These are phyloP conservation scores for Trichonephila inaurata DNA, from an alignment of 1,140 invertebrate genomes.

Conservation along the genomic window DNA sequence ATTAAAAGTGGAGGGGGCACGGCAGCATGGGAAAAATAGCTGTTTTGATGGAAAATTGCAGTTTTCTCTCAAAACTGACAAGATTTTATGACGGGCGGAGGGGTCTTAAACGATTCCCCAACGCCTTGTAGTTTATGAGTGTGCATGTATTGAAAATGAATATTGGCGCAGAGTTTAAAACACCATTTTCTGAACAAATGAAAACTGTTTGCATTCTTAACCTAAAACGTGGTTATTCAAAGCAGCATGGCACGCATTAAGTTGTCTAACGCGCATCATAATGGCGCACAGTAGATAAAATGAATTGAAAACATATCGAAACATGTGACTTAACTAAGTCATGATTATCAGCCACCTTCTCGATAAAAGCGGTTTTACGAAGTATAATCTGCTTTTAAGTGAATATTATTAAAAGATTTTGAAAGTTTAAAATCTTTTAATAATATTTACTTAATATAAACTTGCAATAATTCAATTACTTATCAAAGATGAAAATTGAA, in stretches of 20 bases:
- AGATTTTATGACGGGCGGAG: constrained; percentile 68
- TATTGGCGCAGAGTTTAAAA: background rate
- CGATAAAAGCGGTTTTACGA: no score
- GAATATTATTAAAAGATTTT: no score
- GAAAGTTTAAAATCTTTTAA: no score
- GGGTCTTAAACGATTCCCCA: background rate
- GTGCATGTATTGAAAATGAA: constrained; percentile 10
- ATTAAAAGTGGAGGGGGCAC: constrained; percentile 44
- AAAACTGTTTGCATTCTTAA: background rate
- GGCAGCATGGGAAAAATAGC: constrained; percentile 50
- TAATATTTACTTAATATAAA: no score
- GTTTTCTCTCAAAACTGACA: constrained; percentile 75
- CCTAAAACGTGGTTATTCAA: background rate
- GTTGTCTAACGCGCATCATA: background rate
- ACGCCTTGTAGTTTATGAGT: background rate
- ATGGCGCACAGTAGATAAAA: background rate
- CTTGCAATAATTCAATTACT: no score
- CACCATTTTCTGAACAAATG: constrained; percentile 3
- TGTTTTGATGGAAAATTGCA: constrained; percentile 73
- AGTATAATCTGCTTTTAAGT: no score
- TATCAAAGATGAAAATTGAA: no score
- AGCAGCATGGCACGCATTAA: background rate
- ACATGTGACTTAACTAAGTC: no score
- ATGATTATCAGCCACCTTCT: no score
- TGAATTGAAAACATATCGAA: no score